Evolutionary conservation across 2,113 vertebrate genomes (phyloP).

Genomic region (Triplophysa siluroides): DNA sequence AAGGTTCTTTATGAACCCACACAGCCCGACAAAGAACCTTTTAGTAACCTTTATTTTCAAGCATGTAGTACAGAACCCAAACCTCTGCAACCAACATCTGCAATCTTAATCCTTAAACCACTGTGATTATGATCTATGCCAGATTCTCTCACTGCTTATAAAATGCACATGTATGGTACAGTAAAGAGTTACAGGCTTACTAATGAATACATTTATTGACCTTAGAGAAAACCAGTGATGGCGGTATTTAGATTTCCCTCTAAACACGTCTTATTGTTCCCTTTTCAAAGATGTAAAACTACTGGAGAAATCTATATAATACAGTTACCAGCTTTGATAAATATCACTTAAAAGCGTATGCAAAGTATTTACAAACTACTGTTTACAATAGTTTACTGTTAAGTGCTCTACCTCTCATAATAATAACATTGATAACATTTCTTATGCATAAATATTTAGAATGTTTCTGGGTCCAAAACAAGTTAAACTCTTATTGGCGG

Average conservation of each 20-base stretch:
- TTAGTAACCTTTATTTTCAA: not conserved
- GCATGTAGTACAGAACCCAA: slow-evolving; percentile 9
- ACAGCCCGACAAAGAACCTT: no score
- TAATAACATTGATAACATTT: not conserved
- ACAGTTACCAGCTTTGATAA: not conserved
- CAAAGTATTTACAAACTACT: slow-evolving; percentile 32
- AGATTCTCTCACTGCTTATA: not conserved
- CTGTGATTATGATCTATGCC: slow-evolving; percentile 6
- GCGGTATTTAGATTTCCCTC: not conserved
- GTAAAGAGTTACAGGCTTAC: not conserved
- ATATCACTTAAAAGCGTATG: slow-evolving; percentile 19
- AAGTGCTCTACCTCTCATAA: not conserved
- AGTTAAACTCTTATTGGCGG: not conserved
- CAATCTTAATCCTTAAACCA: slow-evolving; percentile 36
- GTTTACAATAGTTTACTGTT: not conserved
- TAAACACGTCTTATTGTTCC: slow-evolving; percentile 37
- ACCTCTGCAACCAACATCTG: slow-evolving; percentile 36
- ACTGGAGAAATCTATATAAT: not conserved
- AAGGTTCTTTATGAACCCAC: no score
- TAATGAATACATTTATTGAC: not conserved
- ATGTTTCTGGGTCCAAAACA: not conserved
- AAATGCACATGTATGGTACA: not conserved
- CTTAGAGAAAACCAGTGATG: slow-evolving; percentile 21
- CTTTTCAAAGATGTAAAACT: slow-evolving; percentile 15
- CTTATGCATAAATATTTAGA: not conserved